Conservation (phyloP, 2,888 invertebrate genomes). For the Glaucopsyche alexis region DNA sequence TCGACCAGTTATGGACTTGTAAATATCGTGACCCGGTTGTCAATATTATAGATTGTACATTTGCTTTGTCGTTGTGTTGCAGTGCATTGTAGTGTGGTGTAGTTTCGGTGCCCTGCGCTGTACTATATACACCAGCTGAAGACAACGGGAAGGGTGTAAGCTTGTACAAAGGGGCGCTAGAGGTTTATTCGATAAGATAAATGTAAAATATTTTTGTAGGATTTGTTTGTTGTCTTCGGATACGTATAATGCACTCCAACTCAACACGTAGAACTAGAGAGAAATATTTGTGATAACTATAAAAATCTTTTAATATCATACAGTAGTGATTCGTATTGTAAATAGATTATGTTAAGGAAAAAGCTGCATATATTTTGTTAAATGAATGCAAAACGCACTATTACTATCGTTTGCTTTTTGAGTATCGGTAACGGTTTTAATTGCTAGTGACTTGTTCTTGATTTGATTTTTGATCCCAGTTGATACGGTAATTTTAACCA, state of each 20-base stretch:
- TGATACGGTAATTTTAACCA: background rate
- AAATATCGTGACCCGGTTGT: constrained; percentile 69
- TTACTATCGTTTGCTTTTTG: constrained; percentile 59
- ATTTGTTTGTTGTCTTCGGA: background rate
- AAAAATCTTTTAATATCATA: constrained; percentile 63
- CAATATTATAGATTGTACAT: constrained; percentile 55
- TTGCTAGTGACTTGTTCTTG: constrained; percentile 41
- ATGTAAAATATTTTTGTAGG: constrained; percentile 31
- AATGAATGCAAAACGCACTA: constrained; percentile 63
- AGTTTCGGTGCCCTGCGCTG: background rate
- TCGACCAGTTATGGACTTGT: constrained; percentile 48
- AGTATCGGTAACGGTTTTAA: constrained; percentile 42
- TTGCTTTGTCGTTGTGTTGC: constrained; percentile 55
- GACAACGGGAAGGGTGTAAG: constrained; percentile 3
- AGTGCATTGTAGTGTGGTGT: constrained; percentile 48
- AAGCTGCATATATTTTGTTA: constrained; percentile 70
- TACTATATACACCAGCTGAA: background rate
- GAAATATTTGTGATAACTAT: constrained; percentile 71
- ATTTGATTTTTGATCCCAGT: background rate
- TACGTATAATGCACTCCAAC: constrained; percentile 51
- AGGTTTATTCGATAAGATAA: constrained; percentile 16
- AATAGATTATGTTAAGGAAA: constrained; percentile 68
- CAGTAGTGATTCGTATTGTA: constrained; percentile 62
- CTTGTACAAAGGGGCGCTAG: constrained; percentile 24
- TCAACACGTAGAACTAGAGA: constrained; percentile 58